Evolutionary conservation across 2,888 invertebrate species (phyloP).

Genomic region (Idaea aversata): DNA sequence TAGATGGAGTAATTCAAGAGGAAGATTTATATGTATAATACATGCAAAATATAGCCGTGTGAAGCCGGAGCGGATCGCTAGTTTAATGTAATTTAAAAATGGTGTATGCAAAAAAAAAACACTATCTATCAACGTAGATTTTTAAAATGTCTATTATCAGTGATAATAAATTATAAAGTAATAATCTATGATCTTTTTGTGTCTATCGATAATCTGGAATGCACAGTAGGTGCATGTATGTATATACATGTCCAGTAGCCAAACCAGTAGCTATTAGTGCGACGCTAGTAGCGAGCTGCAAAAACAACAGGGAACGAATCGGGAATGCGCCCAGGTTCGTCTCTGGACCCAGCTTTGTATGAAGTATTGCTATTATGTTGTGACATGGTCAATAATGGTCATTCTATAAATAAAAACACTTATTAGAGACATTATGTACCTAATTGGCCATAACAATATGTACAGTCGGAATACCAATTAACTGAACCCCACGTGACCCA

Average conservation of each 20-base stretch:
- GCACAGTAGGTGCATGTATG: not conserved
- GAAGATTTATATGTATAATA: too few relatives aligned
- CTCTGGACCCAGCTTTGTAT: conserved; percentile 46
- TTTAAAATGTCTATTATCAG: too few relatives aligned
- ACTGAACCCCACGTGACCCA: too few relatives aligned
- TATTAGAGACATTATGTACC: not conserved
- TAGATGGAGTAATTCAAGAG: too few relatives aligned
- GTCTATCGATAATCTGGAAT: not conserved
- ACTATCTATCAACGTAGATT: too few relatives aligned
- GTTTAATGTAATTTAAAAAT: too few relatives aligned
- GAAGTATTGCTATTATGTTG: conserved; percentile 36
- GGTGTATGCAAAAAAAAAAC: too few relatives aligned
- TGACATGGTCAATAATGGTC: conserved; percentile 16
- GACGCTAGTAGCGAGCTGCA: conserved; percentile 57
- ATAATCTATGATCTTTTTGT: not conserved
- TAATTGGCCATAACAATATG: too few relatives aligned
- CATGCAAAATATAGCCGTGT: too few relatives aligned
- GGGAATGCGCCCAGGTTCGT: conserved; percentile 73
- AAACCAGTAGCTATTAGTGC: conserved; percentile 77
- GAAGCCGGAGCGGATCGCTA: too few relatives aligned
- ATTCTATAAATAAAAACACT: not conserved
- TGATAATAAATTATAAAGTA: too few relatives aligned
- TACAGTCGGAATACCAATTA: too few relatives aligned
- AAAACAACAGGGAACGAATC: conserved; percentile 80
- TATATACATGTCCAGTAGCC: conserved; percentile 32